Evolutionary conservation across 64 coral and sea anemone genomes (phyloP), one percentile per base, ranked within the genome.

Genomic region (Actinia equina): DNA sequence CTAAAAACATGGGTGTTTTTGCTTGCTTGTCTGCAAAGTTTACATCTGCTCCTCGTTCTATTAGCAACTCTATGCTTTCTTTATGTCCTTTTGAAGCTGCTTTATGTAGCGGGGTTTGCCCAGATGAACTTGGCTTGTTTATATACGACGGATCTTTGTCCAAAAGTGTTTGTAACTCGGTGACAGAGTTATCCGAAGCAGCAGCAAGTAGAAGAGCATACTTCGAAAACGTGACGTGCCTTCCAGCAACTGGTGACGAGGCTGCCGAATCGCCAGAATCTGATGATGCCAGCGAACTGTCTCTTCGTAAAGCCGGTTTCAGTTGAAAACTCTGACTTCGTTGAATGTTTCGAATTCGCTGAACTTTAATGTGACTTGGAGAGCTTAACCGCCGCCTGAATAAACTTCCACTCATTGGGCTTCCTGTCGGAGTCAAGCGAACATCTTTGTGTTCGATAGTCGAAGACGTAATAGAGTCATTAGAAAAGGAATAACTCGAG

Each of bases 61-160:
- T 63, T 15, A 95, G 52, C 44, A 95, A 17, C 46, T 83, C 70
- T 41, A 95, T 63, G 58, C 94, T 89, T 7, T 92, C 90, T 18
- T 86, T 57, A 83, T 92, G 65, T 51, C 94, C 94, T 5, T 60
- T 87, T 0, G 19, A 54, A 0, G 53, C 94, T 0, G 94, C 94
- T 46, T 89, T 89, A 67, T 95, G 94, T 11, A 95, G 90, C 12
- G 84, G 85, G 2, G 94, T 95, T 41, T 95, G 80, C 0, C 94
- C 94, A 6, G 90, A 95, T 2, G 87, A 95, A 22, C 94, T 95
- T 9, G 74, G 90, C 83, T 83, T 87, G 60, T 95, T 95, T 10
- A 95, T 77, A 49, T 95, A 83, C 2, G 52, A 76, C 15, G 94
- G 94, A 45, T 95, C 74, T 30, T 77, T 80, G 60, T 87, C 83